Base-by-base conservation (phyloP, 2,113 vertebrate species). In the Tachysurus vachellii region DNA sequence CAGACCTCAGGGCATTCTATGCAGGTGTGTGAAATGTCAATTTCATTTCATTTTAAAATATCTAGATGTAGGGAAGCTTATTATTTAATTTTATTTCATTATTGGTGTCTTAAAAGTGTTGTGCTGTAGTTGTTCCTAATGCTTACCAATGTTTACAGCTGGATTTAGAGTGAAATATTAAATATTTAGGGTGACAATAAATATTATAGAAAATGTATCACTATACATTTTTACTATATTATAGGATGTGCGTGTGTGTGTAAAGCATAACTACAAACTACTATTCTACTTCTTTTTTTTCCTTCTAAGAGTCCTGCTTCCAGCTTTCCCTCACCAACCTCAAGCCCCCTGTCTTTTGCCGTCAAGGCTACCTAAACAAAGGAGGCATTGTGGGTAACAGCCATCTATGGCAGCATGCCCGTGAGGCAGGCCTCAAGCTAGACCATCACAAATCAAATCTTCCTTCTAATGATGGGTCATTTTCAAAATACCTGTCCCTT, bases 1-100 rank as follows among this genome's bases (percentile, higher is more conserved):
- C 95, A 0, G 98, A 99, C 89, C 94, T 99, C 85, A 95, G 98
- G 87, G 92, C 92, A 75, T 99, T 98, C 94, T 99, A 97, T 92
- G 97, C 97, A 95, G 98, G 98, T 99, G 53, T 95, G 64, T 86
- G 53, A 14, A 42, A 56, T 50, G 42, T 53, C 31, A 61, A 21
- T n/a, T n/a, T n/a, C n/a, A n/a, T n/a, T 57, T 59, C 28, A 75
- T 13, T 36, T 75, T 77, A 12, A 17, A 61, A 81, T 81, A 81
- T 26, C 26, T 26, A 26, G 56, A 54, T 5, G 3, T 81, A 26
- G 12, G 6, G 21, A 4, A 59, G 19, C 17, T 42, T 80, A 36
- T 42, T 59, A 9, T 28, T 28, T 23, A 12, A n/a, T 36, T 36
- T 36, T 36, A 36, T 36, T 36, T 36, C 1, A 76, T 53, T 16